phyloP scores from a whole-genome alignment of 2,113 vertebrate species.

The Scomber colias region DNA sequence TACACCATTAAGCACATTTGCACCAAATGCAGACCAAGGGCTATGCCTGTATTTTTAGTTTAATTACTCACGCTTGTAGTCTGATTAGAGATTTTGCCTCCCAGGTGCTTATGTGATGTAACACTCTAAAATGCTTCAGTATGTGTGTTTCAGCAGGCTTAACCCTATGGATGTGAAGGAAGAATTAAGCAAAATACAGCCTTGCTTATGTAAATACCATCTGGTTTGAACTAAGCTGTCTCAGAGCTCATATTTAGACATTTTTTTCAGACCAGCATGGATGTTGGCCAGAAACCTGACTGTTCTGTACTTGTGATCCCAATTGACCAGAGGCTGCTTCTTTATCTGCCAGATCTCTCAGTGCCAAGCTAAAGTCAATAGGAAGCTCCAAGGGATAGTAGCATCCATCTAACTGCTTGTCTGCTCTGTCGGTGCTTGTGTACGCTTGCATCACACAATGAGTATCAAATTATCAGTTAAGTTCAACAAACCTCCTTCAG shows the following conservation, averaged over 20 bases:
- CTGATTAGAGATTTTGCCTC: constrained; percentile 52
- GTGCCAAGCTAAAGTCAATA: constrained; percentile 48
- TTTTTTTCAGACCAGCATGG: constrained; percentile 30
- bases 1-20: constrained; percentile 46
- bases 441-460: constrained; percentile 17
- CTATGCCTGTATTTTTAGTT: constrained; percentile 32
- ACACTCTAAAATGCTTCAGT: constrained; percentile 39
- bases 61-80: constrained; percentile 55
- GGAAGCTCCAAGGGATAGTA: constrained; percentile 22
- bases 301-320: constrained; percentile 25
- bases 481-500: background rate
- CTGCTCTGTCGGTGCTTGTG: constrained; percentile 3
- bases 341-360: constrained; percentile 34
- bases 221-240: constrained; percentile 27
- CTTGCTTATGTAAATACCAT: constrained; percentile 17
- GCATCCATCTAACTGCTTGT: constrained; percentile 50
- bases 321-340: constrained; percentile 30
- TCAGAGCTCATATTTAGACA: constrained; percentile 16
- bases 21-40: constrained; percentile 25
- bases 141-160: constrained; percentile 25
- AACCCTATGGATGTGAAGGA: constrained; percentile 9
- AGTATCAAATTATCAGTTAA: constrained; percentile 1
- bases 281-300: constrained; percentile 25
- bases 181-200: constrained; percentile 16
- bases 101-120: constrained; percentile 46